Conservation (phyloP, 2,888 invertebrate genomes). For the Lasioglossum calceatum region DNA sequence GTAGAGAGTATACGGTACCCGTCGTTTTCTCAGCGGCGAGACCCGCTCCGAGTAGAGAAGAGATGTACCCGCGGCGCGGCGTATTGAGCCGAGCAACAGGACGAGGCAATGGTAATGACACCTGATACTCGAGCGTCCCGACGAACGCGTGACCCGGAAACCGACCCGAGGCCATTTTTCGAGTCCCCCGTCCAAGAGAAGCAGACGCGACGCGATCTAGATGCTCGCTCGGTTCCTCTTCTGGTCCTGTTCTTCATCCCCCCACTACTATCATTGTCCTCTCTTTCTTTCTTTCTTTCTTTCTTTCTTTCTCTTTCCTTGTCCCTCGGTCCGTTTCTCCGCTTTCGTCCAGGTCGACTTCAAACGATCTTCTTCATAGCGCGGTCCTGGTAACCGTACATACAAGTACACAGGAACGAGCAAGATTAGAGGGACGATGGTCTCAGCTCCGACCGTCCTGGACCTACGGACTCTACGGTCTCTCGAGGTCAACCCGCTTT, state of each 20-base stretch:
- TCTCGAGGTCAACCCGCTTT: slow-evolving; percentile 83
- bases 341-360: slow-evolving; percentile 33
- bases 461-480: slow-evolving; percentile 73
- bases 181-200: slow-evolving; percentile 62
- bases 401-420: slow-evolving; percentile 65
- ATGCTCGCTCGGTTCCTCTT: slow-evolving; percentile 56
- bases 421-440: slow-evolving; percentile 80
- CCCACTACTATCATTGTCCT: slow-evolving; percentile 10
- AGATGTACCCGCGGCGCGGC: slow-evolving; percentile 66
- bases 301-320: slow-evolving; percentile 18
- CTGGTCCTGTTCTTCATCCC: slow-evolving; percentile 42
- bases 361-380: slow-evolving; percentile 52
- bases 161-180: slow-evolving; percentile 76
- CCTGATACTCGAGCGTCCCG: slow-evolving; percentile 78
- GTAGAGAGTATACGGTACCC: slow-evolving; percentile 64
- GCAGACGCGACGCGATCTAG: slow-evolving; percentile 69
- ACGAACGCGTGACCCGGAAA: slow-evolving; percentile 82
- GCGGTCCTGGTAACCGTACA: slow-evolving; percentile 53
- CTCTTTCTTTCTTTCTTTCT: slow-evolving; percentile 4
- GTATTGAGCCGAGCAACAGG: slow-evolving; percentile 41
- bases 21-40: slow-evolving; percentile 67
- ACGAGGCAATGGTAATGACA: slow-evolving; percentile 78
- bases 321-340: neutral
- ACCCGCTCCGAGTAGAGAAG: slow-evolving; percentile 58
- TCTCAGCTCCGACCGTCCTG: slow-evolving; percentile 73